Evolutionary conservation across 2,888 invertebrate genomes (phyloP), one percentile per base, ranked within the genome.

Genomic region (Tupiocoris notatus): DNA sequence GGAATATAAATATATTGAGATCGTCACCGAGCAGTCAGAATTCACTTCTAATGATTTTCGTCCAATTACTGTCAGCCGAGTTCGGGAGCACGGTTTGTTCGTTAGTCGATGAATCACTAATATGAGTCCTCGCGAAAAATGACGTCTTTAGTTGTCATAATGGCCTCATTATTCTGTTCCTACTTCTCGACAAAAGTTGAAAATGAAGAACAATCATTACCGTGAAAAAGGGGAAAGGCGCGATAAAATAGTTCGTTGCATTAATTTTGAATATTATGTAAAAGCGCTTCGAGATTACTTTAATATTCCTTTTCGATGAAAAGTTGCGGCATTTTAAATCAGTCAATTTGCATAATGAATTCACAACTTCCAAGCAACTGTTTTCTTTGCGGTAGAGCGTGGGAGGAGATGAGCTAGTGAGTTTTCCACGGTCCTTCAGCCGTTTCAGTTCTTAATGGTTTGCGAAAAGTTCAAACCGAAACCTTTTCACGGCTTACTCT

Each of bases 241-340:
- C 12, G 39, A 39, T 39, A 12, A 39, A 39, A 39, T 39, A 39
- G 39, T 39, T 39, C 39, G 39, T 39, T 39, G 39, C 39, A 39
- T 39, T 39, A 39, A 39, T 39, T 39, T 39, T 7, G 39, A 12
- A 39, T 39, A 39, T 39, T 39, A 39, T 39, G 39, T 39, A 39
- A 39, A 39, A 39, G 39, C 39, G 39, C 39, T 39, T 39, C 39
- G 12, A 39, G 39, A 39, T 39, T 39, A 12, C 39, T 39, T 39
- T 39, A 39, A 39, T 61, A 61, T 61, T 61, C 1, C 61, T 16
- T 22, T 64, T 22, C n/a, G 16, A 24, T 23, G 6, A n/a, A 24
- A 23, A 64, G 64, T 23, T 2, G 64, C 1, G n/a, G 24, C 16
- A 64, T 64, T 64, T 64, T 64, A 64, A 64, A 64, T 64, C 64